Evolutionary conservation across 37 sponge, comb jelly and placozoan species (phyloP).

Genomic region (Cliona cf. orientalis): DNA sequence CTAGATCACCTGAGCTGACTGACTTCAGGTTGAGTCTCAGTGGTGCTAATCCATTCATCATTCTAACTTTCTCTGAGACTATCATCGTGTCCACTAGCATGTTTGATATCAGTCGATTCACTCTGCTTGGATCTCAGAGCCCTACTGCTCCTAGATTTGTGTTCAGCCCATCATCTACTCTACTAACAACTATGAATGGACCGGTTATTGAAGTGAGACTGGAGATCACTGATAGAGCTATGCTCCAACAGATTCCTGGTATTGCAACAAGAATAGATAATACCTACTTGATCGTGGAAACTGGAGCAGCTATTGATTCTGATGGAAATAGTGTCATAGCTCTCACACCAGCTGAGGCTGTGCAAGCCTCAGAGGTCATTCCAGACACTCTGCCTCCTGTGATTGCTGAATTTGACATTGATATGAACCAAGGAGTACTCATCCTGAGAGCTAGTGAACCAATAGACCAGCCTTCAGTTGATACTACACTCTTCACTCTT

Average conservation of each 20-base stretch:
- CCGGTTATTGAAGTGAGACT: conserved; percentile 57
- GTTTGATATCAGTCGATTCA: conserved; percentile 45
- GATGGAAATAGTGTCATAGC: conserved; percentile 52
- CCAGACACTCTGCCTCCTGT: conserved; percentile 78
- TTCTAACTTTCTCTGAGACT: conserved; percentile 90
- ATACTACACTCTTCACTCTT: conserved; percentile 54
- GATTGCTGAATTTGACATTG: conserved; percentile 49
- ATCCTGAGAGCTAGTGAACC: conserved; percentile 73
- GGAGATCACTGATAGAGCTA: conserved; percentile 59
- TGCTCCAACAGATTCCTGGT: conserved; percentile 62
- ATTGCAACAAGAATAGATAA: conserved; percentile 75
- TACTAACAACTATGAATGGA: conserved; percentile 65
- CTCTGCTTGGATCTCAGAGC: conserved; percentile 61
- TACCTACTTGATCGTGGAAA: conserved; percentile 78
- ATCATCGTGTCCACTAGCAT: conserved; percentile 44
- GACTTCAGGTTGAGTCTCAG: conserved; percentile 79
- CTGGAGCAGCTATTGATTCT: conserved; percentile 65
- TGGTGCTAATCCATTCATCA: conserved; percentile 60
- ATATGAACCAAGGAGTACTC: conserved; percentile 72
- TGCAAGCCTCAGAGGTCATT: conserved; percentile 67
- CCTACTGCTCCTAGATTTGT: conserved; percentile 23
- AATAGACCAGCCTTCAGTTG: conserved; percentile 48
- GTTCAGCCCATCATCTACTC: conserved; percentile 27
- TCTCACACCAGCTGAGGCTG: conserved; percentile 45
- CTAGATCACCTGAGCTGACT: conserved; percentile 53